A percentile compares a stretch with the other conserved stretches of the same genome.
These are phyloP conservation scores for Heteromyza rotundicornis DNA, from an alignment of 2,888 invertebrate species.

Conservation along the genomic window DNA sequence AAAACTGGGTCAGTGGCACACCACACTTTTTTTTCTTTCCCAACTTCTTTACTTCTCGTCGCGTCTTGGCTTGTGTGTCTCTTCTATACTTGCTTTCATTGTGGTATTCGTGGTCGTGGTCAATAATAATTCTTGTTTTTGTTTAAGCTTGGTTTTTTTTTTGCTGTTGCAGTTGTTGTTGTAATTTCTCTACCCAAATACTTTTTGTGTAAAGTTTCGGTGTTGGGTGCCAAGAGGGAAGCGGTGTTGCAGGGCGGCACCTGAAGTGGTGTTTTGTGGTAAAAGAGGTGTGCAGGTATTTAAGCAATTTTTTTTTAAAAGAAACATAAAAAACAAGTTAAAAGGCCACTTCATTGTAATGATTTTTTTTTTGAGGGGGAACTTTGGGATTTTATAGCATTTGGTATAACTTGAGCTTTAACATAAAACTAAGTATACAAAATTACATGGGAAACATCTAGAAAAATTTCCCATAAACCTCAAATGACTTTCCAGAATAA, in stretches of 20 bases:
- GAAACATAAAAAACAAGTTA: background rate
- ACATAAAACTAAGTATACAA: too few species aligned
- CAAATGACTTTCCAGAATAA: too few species aligned
- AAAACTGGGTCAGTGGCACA: slow-evolving; percentile 52
- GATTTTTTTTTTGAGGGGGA: too few species aligned
- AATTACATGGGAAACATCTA: too few species aligned
- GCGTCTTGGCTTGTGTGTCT: slow-evolving; percentile 24
- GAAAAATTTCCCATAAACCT: too few species aligned
- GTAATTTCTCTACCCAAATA: slow-evolving; percentile 6
- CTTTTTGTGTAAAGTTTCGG: background rate
- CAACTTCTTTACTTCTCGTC: slow-evolving; percentile 33
- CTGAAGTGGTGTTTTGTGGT: too few species aligned
- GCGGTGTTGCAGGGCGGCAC: too few species aligned
- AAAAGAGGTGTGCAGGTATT: background rate
- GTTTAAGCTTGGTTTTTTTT: slow-evolving; percentile 27
- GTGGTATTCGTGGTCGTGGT: slow-evolving; percentile 53
- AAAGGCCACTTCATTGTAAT: too few species aligned
- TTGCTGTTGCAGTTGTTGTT: slow-evolving; percentile 8
- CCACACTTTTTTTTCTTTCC: too few species aligned
- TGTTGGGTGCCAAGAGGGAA: too few species aligned
- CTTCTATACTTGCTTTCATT: slow-evolving; percentile 40
- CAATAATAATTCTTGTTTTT: slow-evolving; percentile 48
- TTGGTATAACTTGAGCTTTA: too few species aligned
- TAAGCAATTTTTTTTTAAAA: background rate
- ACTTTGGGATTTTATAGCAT: too few species aligned